Conservation (phyloP, 2,113 vertebrate genomes). For the Piliocolobus tephrosceles region DNA sequence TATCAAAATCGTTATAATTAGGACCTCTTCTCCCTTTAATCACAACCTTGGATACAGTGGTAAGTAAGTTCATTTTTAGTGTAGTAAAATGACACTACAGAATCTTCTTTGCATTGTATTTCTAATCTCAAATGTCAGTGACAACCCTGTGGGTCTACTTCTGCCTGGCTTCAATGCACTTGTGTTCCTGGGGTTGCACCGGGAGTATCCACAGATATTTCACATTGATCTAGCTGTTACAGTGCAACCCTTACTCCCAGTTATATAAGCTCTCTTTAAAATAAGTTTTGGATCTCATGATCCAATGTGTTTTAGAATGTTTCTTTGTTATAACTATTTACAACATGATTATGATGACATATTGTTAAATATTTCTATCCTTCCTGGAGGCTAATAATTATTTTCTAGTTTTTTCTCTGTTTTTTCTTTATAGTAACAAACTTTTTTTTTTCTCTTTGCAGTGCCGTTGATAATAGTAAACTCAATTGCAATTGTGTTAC, state of each 20-base stretch:
- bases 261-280: not conserved
- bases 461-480: constrained; percentile 96
- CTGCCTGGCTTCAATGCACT: not conserved
- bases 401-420: not conserved
- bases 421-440: constrained; percentile 59
- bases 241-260: not conserved
- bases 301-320: not conserved
- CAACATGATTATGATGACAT: not conserved
- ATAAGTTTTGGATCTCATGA: constrained; percentile 6
- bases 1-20: not conserved
- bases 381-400: not conserved
- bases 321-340: not conserved
- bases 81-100: not conserved
- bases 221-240: fast-evolving
- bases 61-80: constrained; percentile 20
- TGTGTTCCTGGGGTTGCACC: not conserved
- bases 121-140: not conserved
- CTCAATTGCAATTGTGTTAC: constrained; percentile 90
- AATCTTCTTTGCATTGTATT: not conserved
- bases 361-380: not conserved
- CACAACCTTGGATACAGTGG: not conserved
- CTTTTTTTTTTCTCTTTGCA: constrained; percentile 75
- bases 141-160: not conserved
- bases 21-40: not conserved
- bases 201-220: not conserved